Conservation (phyloP, 2,888 invertebrate genomes). For the Choreutis nemorana region DNA sequence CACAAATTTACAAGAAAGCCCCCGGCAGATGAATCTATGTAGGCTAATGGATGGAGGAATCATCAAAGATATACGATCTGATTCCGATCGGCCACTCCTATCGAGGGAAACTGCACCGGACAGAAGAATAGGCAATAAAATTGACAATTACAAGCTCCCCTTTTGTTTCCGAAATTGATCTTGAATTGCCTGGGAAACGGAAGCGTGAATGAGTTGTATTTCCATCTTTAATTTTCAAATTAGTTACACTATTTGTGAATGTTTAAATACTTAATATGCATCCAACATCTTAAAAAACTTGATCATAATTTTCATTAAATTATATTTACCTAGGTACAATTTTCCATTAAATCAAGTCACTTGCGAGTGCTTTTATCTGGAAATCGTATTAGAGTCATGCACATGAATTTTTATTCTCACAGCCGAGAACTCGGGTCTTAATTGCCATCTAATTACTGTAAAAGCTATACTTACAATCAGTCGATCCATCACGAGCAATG, state of each 20-base stretch:
- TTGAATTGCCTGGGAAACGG: constrained; percentile 27
- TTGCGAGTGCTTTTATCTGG: too few relatives aligned
- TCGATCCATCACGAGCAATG: too few relatives aligned
- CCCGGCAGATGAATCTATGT: constrained; percentile 15
- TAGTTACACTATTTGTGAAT: too few relatives aligned
- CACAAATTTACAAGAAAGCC: constrained; percentile 19
- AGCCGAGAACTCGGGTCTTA: constrained; percentile 24
- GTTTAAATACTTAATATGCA: too few relatives aligned
- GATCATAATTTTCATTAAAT: too few relatives aligned
- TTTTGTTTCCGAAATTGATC: constrained; percentile 29
- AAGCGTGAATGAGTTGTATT: constrained; percentile 13
- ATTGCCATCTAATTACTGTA: too few relatives aligned
- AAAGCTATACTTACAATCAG: too few relatives aligned
- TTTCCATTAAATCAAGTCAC: too few relatives aligned
- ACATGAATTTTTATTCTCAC: constrained; percentile 25
- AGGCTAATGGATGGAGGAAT: constrained; percentile 17
- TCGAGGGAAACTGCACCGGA: constrained; percentile 14
- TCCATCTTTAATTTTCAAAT: too few relatives aligned
- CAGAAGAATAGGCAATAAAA: constrained; percentile 21
- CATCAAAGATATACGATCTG: constrained; percentile 17
- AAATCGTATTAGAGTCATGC: constrained; percentile 16
- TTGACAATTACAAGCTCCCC: constrained; percentile 24
- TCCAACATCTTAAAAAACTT: too few relatives aligned
- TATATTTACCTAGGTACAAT: too few relatives aligned
- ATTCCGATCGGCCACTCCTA: constrained; percentile 13